These are phyloP conservation scores for Muraenolepis orangiensis DNA, from an alignment of 2,797 vertebrate genomes.

Conservation along the genomic window DNA sequence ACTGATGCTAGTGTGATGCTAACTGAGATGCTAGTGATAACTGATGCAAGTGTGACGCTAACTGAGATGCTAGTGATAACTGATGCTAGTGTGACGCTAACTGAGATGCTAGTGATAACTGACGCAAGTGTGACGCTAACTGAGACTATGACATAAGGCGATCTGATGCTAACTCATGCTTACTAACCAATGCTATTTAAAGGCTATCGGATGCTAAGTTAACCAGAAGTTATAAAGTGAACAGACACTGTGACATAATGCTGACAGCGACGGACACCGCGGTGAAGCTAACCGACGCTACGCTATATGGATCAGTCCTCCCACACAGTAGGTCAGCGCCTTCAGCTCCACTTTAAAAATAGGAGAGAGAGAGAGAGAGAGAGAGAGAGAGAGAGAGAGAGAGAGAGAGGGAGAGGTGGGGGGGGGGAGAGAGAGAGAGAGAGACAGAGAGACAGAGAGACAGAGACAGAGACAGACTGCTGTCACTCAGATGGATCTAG, in stretches of 20 bases:
- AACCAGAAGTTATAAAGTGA: no score
- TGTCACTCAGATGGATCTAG: conserved; percentile 76
- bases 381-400: no score
- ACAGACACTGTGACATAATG: no score
- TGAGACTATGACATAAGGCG: neutral
- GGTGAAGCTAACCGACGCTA: neutral
- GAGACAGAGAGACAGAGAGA: conserved; percentile 36
- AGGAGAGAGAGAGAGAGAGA: conserved; percentile 37
- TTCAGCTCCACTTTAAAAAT: conserved; percentile 60
- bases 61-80: neutral
- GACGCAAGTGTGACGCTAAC: neutral
- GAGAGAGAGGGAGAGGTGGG: conserved; percentile 36
- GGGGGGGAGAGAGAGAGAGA: conserved; percentile 21
- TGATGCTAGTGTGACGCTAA: neutral
- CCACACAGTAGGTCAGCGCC: conserved; percentile 51
- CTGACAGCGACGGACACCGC: no score
- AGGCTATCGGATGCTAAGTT: no score
- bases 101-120: neutral
- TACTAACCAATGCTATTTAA: no score
- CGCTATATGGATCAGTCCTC: conserved; percentile 34
- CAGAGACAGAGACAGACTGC: conserved; percentile 50
- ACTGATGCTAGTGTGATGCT: neutral
- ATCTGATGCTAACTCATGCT: neutral
- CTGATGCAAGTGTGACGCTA: neutral
- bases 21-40: neutral